Evolutionary conservation across 2,888 invertebrate species (phyloP).

Genomic region (Isotomurus palustris): DNA sequence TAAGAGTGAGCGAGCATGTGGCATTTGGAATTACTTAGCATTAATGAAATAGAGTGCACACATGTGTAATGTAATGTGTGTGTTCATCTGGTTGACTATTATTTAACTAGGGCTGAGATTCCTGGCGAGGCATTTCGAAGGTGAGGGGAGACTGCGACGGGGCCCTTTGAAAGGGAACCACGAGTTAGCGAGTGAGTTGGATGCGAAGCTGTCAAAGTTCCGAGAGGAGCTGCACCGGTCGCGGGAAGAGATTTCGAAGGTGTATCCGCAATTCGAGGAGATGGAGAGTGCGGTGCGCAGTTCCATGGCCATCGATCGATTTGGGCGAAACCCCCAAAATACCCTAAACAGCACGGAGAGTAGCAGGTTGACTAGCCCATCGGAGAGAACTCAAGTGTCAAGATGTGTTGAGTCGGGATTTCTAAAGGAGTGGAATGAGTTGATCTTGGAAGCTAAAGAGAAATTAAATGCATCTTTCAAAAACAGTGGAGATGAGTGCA

Average conservation of each 20-base stretch:
- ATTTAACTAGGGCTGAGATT: too few relatives aligned
- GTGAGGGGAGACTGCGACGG: too few relatives aligned
- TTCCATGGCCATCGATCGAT: slow-evolving; percentile 42
- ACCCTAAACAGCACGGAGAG: slow-evolving; percentile 18
- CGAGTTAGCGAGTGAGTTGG: slow-evolving; percentile 25
- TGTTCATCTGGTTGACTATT: too few relatives aligned
- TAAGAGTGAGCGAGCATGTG: too few relatives aligned
- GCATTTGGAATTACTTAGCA: too few relatives aligned
- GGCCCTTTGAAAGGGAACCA: not conserved
- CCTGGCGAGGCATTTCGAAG: too few relatives aligned
- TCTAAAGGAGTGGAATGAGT: slow-evolving; percentile 27
- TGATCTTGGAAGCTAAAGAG: slow-evolving; percentile 23
- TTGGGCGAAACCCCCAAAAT: slow-evolving; percentile 35
- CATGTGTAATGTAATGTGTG: too few relatives aligned
- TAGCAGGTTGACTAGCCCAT: slow-evolving; percentile 5
- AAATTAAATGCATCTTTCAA: slow-evolving; percentile 10
- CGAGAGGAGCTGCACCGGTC: slow-evolving; percentile 37
- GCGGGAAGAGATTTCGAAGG: slow-evolving; percentile 39
- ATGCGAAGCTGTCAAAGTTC: slow-evolving; percentile 36
- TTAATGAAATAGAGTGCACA: too few relatives aligned
- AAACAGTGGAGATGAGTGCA: slow-evolving; percentile 10
- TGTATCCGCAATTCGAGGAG: slow-evolving; percentile 36
- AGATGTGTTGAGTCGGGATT: slow-evolving; percentile 8
- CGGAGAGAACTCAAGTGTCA: slow-evolving; percentile 13
- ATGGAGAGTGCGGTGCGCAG: slow-evolving; percentile 40